These are phyloP conservation scores for Battus philenor DNA, from an alignment of 1,140 invertebrate genomes.

Conservation along the genomic window DNA sequence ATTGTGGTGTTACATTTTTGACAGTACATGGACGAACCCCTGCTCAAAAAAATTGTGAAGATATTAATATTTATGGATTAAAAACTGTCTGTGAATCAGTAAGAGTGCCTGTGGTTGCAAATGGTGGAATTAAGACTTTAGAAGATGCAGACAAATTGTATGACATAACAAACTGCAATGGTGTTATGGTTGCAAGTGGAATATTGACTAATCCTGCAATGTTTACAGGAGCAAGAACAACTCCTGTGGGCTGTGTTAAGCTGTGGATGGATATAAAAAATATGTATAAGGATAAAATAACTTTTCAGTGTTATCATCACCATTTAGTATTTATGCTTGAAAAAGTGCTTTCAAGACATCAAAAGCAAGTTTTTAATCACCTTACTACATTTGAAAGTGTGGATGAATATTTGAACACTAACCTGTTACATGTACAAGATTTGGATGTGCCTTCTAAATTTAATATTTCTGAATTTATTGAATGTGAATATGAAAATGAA, in stretches of 20 bases:
- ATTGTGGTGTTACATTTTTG: conserved; percentile 90
- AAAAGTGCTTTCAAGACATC: conserved; percentile 82
- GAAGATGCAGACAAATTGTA: conserved; percentile 82
- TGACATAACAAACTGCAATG: conserved; percentile 83
- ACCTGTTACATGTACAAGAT: conserved; percentile 63
- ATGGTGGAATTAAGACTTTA: conserved; percentile 90
- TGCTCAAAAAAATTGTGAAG: conserved; percentile 85
- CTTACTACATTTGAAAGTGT: conserved; percentile 83
- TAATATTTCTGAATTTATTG: conserved; percentile 43
- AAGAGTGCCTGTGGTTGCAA: conserved; percentile 90
- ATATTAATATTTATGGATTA: conserved; percentile 86
- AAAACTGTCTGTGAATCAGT: conserved; percentile 84
- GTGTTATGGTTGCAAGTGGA: conserved; percentile 92
- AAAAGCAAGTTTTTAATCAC: conserved; percentile 87
- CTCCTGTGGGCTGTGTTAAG: conserved; percentile 87
- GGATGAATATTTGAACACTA: conserved; percentile 81
- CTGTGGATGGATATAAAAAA: conserved; percentile 89
- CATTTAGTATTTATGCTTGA: conserved; percentile 96
- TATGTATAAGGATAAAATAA: conserved; percentile 70
- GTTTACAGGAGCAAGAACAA: conserved; percentile 82
- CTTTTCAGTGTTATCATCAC: conserved; percentile 92
- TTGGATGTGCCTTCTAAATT: conserved; percentile 19
- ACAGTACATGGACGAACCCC: conserved; percentile 93
- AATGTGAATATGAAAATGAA: conserved; percentile 51
- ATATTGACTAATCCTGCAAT: conserved; percentile 94